These are phyloP conservation scores for Triops cancriformis DNA, from an alignment of 1,140 invertebrate species.

Conservation along the genomic window DNA sequence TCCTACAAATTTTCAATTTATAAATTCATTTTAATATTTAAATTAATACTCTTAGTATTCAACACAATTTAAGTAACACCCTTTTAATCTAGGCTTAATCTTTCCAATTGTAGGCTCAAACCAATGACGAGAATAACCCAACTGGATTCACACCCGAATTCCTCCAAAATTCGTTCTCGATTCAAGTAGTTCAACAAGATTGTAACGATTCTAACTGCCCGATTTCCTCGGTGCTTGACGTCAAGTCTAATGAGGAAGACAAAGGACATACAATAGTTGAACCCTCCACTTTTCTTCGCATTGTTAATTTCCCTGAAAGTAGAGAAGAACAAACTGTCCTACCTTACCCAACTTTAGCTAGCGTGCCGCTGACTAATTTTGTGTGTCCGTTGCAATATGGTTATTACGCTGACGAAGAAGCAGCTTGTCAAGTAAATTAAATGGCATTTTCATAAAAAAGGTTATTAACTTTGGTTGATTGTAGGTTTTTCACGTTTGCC, in stretches of 20 bases:
- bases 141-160: background rate
- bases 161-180: background rate
- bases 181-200: background rate
- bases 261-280: background rate
- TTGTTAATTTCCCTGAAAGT: background rate
- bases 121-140: background rate
- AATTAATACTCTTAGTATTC: too few species aligned
- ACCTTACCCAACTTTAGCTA: slow-evolving; percentile 36
- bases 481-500: slow-evolving; percentile 42
- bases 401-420: slow-evolving; percentile 28
- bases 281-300: background rate
- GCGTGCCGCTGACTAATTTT: slow-evolving; percentile 37
- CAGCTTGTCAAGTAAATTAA: slow-evolving; percentile 23
- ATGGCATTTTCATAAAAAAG: slow-evolving; percentile 14
- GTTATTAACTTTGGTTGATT: too few species aligned
- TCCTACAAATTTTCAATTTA: too few species aligned
- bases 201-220: background rate
- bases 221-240: background rate
- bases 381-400: slow-evolving; percentile 30
- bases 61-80: too few species aligned
- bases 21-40: too few species aligned
- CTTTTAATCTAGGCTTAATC: background rate
- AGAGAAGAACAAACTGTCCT: background rate
- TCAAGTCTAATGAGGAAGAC: background rate
- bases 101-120: background rate